Conservation (phyloP, 1,140 invertebrate genomes). For the Calephelis virginiensis region DNA sequence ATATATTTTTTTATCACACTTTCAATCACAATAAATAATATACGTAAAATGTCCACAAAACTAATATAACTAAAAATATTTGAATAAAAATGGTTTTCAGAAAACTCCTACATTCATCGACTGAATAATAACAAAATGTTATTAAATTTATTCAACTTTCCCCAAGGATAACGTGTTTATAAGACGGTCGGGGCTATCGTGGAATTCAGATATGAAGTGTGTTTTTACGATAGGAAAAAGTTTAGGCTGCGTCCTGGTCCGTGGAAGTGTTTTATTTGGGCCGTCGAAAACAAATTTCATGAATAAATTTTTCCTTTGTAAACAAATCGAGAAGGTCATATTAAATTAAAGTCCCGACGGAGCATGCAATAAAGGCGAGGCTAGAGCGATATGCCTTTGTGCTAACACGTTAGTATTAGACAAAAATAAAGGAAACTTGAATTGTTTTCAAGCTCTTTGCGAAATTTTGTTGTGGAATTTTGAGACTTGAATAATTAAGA, state of each 20-base stretch:
- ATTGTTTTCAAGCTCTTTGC: neutral
- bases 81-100: neutral
- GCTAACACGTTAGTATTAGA: neutral
- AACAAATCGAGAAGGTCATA: conserved; percentile 68
- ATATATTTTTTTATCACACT: too few species aligned
- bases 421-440: neutral
- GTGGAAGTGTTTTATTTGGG: conserved; percentile 56
- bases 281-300: conserved; percentile 69
- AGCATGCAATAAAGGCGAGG: conserved; percentile 41
- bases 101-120: conserved; percentile 1
- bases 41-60: too few species aligned
- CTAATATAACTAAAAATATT: too few species aligned
- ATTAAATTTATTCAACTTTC: conserved; percentile 21
- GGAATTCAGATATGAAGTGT: conserved; percentile 31
- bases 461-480: neutral
- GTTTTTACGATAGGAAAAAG: conserved; percentile 34
- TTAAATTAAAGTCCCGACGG: conserved; percentile 60
- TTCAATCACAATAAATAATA: too few species aligned
- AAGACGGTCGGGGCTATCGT: conserved; percentile 9
- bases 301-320: conserved; percentile 75
- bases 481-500: too few species aligned
- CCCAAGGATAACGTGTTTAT: conserved; percentile 1
- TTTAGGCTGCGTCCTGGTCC: conserved; percentile 46
- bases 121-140: conserved; percentile 16
- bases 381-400: conserved; percentile 14